Conservation (phyloP, 1,140 invertebrate genomes). For the Xylocopa sonorina region DNA sequence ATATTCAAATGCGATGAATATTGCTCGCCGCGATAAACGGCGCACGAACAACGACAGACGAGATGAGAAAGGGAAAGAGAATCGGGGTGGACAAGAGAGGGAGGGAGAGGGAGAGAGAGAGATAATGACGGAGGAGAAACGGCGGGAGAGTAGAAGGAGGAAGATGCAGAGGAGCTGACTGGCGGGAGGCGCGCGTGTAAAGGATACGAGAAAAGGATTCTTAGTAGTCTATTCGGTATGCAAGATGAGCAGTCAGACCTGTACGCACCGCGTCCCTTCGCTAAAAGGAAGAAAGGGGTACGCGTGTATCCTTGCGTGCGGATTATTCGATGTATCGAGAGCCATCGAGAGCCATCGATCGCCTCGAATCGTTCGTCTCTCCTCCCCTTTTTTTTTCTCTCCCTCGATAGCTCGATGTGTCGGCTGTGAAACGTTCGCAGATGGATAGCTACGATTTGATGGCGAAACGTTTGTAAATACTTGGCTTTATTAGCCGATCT, state of each 20-base stretch:
- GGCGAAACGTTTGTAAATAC: conserved; percentile 31
- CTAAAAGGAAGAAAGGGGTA: conserved; percentile 40
- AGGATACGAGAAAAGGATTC: conserved; percentile 71
- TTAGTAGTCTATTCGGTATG: conserved; percentile 73
- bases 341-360: not conserved
- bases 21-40: conserved; percentile 75
- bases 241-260: conserved; percentile 67
- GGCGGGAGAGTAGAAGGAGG: conserved; percentile 49
- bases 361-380: conserved; percentile 30
- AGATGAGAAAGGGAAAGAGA: conserved; percentile 47
- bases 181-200: conserved; percentile 57
- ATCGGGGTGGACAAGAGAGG: conserved; percentile 41
- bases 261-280: conserved; percentile 62
- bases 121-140: conserved; percentile 41
- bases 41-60: conserved; percentile 65
- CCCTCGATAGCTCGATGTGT: conserved; percentile 3
- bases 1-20: conserved; percentile 81
- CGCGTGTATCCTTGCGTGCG: conserved; percentile 57
- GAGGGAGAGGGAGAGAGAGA: conserved; percentile 48
- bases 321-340: conserved; percentile 48
- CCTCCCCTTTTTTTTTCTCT: too few relatives aligned
- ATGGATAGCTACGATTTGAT: conserved; percentile 31
- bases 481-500: conserved; percentile 40
- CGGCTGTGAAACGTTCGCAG: not conserved
- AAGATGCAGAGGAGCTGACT: conserved; percentile 22